Base-by-base conservation (phyloP, 1,140 invertebrate species). In the Penaeus japonicus region DNA sequence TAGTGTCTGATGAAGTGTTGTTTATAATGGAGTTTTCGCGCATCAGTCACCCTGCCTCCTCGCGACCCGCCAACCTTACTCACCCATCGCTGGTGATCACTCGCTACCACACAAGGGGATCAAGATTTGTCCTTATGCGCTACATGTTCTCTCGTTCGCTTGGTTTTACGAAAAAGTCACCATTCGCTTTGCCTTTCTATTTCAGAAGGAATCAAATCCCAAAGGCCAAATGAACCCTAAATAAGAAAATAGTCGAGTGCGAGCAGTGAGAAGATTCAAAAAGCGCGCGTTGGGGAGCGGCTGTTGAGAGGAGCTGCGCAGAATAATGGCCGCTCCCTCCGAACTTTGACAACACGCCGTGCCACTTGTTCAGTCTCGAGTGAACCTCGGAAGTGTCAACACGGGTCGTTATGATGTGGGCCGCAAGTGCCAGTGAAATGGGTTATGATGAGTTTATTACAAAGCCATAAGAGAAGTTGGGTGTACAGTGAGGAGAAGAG, bases 311-410 rank as follows among this genome's bases (percentile, higher is more conserved):
- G 70, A 77, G 39, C 39, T 75, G 80, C 80, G 80, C 80, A 54
- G 27, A 57, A 83, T 77, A 88, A 83, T 83, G 35, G 80, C 86
- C 80, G 80, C 80, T 84, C 86, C 86, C 85, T 55, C 39, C 53
- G 78, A 88, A 88, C 86, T 88, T 88, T 88, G 86, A 88, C 86
- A 88, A 88, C 86, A 88, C 80, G 86, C 82, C 86, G 86, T 82
- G 86, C 86, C 86, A 88, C 86, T 88, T 88, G 86, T 88, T 88
- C 86, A 88, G 86, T 88, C 86, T 88, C 80, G 82, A 73, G 86
- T 83, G 80, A 88, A 88, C 80, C 83, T 88, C 78, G 70, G 59
- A 54, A 88, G 86, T 88, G 86, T 77, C 24, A 81, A 73, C 86
- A 88, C 86, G 35, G 86, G 86, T 81, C 86, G 73, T 84, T 55